phyloP scores from a whole-genome alignment of 1,140 invertebrate species.

The Campoletis sonorensis region DNA sequence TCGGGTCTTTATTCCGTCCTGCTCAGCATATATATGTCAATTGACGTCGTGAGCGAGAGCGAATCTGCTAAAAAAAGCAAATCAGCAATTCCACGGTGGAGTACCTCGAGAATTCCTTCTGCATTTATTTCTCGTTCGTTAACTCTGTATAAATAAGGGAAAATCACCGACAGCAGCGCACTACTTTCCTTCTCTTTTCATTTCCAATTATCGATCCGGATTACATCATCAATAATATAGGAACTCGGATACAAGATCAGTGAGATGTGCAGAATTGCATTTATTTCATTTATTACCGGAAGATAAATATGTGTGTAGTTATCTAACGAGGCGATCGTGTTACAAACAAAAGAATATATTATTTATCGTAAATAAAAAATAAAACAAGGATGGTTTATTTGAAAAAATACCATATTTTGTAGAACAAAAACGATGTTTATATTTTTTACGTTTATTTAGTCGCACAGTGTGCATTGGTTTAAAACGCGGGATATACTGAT shows the following conservation, averaged over 20 bases:
- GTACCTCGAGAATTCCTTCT: background rate
- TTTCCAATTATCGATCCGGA: background rate
- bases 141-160: background rate
- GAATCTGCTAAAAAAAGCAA: background rate
- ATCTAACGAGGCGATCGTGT: too few relatives aligned
- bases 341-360: too few relatives aligned
- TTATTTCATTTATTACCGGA: too few relatives aligned
- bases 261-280: too few relatives aligned
- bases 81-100: background rate
- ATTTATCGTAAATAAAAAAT: too few relatives aligned
- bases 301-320: too few relatives aligned
- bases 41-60: slow-evolving; percentile 1
- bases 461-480: too few relatives aligned
- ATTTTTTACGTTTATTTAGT: background rate
- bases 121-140: background rate
- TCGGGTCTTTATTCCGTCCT: background rate
- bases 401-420: too few relatives aligned
- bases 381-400: too few relatives aligned
- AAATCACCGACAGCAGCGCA: background rate
- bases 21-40: background rate
- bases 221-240: background rate
- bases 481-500: background rate
- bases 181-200: background rate
- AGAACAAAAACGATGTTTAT: too few relatives aligned
- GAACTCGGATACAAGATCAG: too few relatives aligned